phyloP scores from a whole-genome alignment of 2,113 vertebrate species.

The Perognathus longimembris region DNA sequence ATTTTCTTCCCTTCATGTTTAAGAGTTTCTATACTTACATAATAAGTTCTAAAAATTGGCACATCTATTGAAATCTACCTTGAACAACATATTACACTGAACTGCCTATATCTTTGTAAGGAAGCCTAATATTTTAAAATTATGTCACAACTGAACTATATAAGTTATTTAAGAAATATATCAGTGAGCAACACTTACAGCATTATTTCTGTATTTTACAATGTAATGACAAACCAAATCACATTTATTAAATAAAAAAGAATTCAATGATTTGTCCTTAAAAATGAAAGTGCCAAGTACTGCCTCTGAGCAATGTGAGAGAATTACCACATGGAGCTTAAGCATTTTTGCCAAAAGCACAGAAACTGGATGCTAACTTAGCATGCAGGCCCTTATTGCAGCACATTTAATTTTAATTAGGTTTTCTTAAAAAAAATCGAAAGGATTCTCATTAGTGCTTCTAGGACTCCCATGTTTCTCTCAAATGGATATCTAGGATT shows the following conservation, averaged over 20 bases:
- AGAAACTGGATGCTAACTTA: not conserved
- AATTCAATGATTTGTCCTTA: not conserved
- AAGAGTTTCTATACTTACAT: slow-evolving; percentile 1
- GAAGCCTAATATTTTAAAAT: not conserved
- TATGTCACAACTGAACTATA: not conserved
- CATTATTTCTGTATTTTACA: slow-evolving; percentile 11
- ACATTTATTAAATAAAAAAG: slow-evolving; percentile 29
- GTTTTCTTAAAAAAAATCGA: not conserved
- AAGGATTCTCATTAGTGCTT: not conserved
- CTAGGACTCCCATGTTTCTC: not conserved
- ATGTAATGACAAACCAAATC: not conserved
- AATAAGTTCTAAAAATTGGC: not conserved
- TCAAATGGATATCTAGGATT: not conserved
- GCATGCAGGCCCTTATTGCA: not conserved
- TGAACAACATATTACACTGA: not conserved
- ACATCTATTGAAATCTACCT: not conserved
- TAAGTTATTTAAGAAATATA: slow-evolving; percentile 28
- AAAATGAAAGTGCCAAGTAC: not conserved
- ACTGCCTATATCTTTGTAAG: not conserved
- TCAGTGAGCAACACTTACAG: not conserved
- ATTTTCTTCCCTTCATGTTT: not conserved
- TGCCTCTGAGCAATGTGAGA: not conserved
- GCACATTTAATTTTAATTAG: slow-evolving; percentile 41
- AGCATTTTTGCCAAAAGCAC: slow-evolving; percentile 40
- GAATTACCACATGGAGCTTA: not conserved